A percentile compares a stretch with the other conserved stretches of the same genome.
Conservation (phyloP, 2,113 vertebrate genomes). For the Sander lucioperca region DNA sequence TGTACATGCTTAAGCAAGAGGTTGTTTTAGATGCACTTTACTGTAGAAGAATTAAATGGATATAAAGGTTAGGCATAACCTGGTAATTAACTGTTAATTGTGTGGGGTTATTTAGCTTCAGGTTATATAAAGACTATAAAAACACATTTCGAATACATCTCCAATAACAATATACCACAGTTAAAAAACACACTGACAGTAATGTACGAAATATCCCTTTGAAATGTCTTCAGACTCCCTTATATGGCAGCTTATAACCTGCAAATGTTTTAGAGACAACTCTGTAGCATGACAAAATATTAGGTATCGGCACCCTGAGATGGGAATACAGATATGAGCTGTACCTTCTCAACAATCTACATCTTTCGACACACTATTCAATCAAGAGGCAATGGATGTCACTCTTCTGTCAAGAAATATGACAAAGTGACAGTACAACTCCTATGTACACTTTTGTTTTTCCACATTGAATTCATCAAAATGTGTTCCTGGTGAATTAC, state of each 20-base stretch:
- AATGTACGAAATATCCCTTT: constrained; percentile 70
- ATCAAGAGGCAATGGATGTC: constrained; percentile 44
- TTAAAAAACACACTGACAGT: constrained; percentile 71
- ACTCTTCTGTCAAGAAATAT: constrained; percentile 13
- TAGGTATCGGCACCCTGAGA: constrained; percentile 76
- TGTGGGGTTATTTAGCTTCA: constrained; percentile 40
- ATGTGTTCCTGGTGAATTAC: constrained; percentile 11
- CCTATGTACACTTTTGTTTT: constrained; percentile 19
- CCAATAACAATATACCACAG: constrained; percentile 67
- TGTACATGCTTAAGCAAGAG: constrained; percentile 16
- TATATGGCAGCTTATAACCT: constrained; percentile 44
- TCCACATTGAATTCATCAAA: constrained; percentile 56
- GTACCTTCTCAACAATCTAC: constrained; percentile 39
- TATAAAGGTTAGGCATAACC: constrained; percentile 25
- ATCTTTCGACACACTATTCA: constrained; percentile 14
- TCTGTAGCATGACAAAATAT: constrained; percentile 50
- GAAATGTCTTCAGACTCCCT: constrained; percentile 64
- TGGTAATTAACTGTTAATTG: constrained; percentile 29
- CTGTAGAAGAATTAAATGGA: constrained; percentile 5
- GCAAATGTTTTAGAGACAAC: constrained; percentile 48
- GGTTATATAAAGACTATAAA: constrained; percentile 30
- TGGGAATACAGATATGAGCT: constrained; percentile 69
- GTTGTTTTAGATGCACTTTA: constrained; percentile 67
- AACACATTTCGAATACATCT: constrained; percentile 60
- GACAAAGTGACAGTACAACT: constrained; percentile 1